Percentiles rank a stretch among this genome's conserved stretches.
Evolutionary conservation across 2,888 invertebrate genomes (phyloP).

Genomic region (Drosophila eohydei): DNA sequence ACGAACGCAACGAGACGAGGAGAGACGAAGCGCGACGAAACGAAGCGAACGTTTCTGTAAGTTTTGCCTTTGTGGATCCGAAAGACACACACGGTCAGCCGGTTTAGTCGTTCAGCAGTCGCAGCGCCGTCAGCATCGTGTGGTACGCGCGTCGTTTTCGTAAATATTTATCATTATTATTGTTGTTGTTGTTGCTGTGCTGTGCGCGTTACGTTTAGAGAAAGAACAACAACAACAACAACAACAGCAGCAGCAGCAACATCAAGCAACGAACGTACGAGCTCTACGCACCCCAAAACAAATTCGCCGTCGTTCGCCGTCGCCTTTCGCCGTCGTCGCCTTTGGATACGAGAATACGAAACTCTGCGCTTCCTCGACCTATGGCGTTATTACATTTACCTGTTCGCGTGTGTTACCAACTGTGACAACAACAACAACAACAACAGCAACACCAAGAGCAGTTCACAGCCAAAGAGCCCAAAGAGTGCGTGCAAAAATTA

Average conservation of each 20-base stretch:
- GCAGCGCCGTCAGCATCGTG: conserved; percentile 80
- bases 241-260: conserved; percentile 13
- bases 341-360: conserved; percentile 57
- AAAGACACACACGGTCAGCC: conserved; percentile 56
- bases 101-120: conserved; percentile 85
- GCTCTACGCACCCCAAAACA: conserved; percentile 31
- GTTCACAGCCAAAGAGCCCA: conserved; percentile 13
- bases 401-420: conserved; percentile 58
- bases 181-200: conserved; percentile 38
- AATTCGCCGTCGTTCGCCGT: conserved; percentile 23
- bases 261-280: conserved; percentile 26
- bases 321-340: conserved; percentile 55
- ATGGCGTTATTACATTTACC: conserved; percentile 62
- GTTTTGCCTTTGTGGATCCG: conserved; percentile 36
- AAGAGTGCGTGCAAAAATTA: conserved; percentile 42
- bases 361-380: conserved; percentile 35
- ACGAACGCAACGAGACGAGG: conserved; percentile 27
- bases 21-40: conserved; percentile 29
- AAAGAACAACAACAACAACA: conserved; percentile 38
- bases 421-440: conserved; percentile 47
- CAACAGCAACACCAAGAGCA: conserved; percentile 38
- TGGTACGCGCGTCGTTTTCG: conserved; percentile 60
- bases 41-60: conserved; percentile 24
- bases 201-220: conserved; percentile 44
- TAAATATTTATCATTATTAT: conserved; percentile 44